Evolutionary conservation across 2,113 vertebrate species (phyloP), one percentile per base, ranked within the genome.

Genomic region (Neopipo cinnamomea): DNA sequence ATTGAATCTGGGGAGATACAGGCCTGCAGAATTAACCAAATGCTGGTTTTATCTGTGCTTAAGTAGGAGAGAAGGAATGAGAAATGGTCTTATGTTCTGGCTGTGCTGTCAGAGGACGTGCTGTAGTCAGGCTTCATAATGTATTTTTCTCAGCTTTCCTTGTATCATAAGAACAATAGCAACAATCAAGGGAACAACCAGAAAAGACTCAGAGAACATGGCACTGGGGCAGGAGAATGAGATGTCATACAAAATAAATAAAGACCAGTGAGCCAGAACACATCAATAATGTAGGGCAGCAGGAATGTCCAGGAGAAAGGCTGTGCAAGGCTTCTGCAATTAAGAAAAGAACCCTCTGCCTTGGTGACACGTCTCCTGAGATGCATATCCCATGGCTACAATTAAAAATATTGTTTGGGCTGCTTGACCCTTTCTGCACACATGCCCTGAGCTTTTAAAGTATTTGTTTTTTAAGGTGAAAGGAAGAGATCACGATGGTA

Each of bases 351-450:
- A 83, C 66, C 35, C 44, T 80, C 66, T 93, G 81, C 93, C 87
- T 91, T 28, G 37, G n/a, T 61, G 72, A 63, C 52, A 9, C n/a
- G 35, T 86, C 82, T 85, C 83, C 59, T 5, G 76, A 91, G 85
- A 71, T 25, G 7, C 80, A 91, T 94, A 93, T 93, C 95, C 95
- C 88, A 88, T 58, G 79, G 93, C 93, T 95, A 93, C 88, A 90
- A 90, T 93, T 94, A 93, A 93, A 96, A 93, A 85, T 61, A 52
- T 46, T 88, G 47, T 80, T 95, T 79, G 59, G 55, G 39, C 80
- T 85, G 52, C 50, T 25, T 83, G 63, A 88, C 55, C 53, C 33
- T 76, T 33, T 79, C 85, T 79, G 42, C 9, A 88, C 42, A 73
- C 11, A 70, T 12, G 73, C 10, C 33, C 63, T 4, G 6, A 88